Base-by-base conservation (phyloP, 2,797 vertebrate species). In the Melanogrammus aeglefinus region DNA sequence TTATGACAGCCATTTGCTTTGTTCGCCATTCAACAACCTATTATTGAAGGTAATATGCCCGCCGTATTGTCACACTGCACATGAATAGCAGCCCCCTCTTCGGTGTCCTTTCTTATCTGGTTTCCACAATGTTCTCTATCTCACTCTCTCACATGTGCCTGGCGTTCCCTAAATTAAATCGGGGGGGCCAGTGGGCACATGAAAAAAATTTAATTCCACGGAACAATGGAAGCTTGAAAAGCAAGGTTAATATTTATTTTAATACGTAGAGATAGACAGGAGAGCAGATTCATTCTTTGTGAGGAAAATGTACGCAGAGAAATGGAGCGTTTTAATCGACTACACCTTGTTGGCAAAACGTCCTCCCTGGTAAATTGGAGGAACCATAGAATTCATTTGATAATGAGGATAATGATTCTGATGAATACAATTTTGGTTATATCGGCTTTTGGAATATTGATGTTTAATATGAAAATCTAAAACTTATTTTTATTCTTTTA, bases 181-280 rank as follows among this genome's bases (percentile, higher is more conserved):
- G 78, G 87, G 79, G 79, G 86, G 86, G 91, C 87, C 88, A 87
- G 83, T 85, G 80, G 81, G 81, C 81, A 78, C 81, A 80, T 83
- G 87, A 88, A 90, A 94, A 95, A 95, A 95, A 72, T 95, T 92
- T 94, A 88, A 93, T 91, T 90, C 81, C 74, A 85, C 87, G 91
- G 88, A 91, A 88, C 79, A 82, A 82, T 83, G 86, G 79, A 77
- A 70, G 84, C 85, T 89, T 63, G 85, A 92, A 92, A 85, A 85
- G 90, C 80, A 90, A 74, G 85, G 86, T 79, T 91, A 94, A 94
- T 95, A 94, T 93, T 93, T 94, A 91, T 91, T 92, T 88, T 91
- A 91, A 92, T 92, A 83, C 89, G 90, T 84, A 89, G 92, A 81
- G 92, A 92, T 86, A 93, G 86, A 85, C 88, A 88, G 87, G 80